Conservation (phyloP, 2,797 vertebrate species). For the Gymnothorax javanicus region DNA sequence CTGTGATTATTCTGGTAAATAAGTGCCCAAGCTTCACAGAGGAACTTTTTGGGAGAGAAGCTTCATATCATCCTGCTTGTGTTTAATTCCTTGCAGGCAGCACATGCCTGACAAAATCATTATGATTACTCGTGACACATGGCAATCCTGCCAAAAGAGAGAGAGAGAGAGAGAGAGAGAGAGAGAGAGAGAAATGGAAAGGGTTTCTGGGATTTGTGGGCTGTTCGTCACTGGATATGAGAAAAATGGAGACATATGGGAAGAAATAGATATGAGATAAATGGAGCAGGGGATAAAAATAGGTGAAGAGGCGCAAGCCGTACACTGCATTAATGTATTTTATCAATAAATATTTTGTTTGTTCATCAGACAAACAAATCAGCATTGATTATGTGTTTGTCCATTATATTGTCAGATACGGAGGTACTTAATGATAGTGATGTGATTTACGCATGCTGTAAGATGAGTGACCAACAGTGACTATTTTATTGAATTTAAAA, state of each 20-base stretch:
- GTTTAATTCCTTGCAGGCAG: constrained; percentile 56
- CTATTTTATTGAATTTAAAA: too few relatives aligned
- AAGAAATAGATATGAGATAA: constrained; percentile 47
- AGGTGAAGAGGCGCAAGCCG: constrained; percentile 35
- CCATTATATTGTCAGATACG: too few relatives aligned
- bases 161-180: constrained; percentile 50
- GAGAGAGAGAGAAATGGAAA: too few relatives aligned
- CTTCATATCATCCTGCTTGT: constrained; percentile 54
- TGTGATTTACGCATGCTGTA: too few relatives aligned
- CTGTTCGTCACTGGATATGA: constrained; percentile 77
- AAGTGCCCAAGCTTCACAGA: constrained; percentile 24
- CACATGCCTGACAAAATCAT: constrained; percentile 71
- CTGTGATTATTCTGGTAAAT: constrained; percentile 24
- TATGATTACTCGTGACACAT: constrained; percentile 75
- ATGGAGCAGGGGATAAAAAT: constrained; percentile 17
- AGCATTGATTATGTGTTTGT: too few relatives aligned
- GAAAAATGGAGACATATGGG: constrained; percentile 81
- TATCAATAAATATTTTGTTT: background rate
- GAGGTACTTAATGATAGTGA: too few relatives aligned
- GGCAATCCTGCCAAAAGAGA: constrained; percentile 72
- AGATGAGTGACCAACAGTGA: too few relatives aligned
- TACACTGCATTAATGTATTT: background rate
- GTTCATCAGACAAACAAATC: too few relatives aligned
- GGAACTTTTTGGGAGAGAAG: background rate
- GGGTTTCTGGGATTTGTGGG: constrained; percentile 73